Conservation (phyloP, 2,888 invertebrate species). For the Prostheceraeus crozeri region DNA sequence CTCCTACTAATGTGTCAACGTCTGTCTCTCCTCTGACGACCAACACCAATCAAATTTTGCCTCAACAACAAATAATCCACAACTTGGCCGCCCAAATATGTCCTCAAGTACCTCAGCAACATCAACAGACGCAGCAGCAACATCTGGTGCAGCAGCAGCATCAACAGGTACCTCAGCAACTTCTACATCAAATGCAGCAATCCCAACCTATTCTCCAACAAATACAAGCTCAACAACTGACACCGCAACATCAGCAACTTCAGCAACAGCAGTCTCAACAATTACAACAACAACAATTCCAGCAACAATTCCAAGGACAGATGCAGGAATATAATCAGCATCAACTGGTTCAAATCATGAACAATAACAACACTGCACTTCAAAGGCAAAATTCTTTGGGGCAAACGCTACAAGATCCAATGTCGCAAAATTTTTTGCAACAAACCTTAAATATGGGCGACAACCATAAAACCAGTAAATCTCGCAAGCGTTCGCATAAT, state of each 20-base stretch:
- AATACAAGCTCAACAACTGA: conserved; percentile 35
- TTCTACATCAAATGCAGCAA: conserved; percentile 2
- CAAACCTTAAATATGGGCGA: too few species aligned
- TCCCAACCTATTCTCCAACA: background rate
- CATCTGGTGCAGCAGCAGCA: too few species aligned
- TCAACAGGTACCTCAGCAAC: background rate
- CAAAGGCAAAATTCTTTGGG: background rate
- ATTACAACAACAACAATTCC: conserved; percentile 45
- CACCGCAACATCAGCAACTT: conserved; percentile 27
- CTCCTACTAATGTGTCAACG: too few species aligned
- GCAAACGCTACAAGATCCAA: background rate
- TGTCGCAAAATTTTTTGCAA: background rate
- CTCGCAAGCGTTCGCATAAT: too few species aligned
- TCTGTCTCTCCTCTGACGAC: too few species aligned
- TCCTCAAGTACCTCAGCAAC: too few species aligned
- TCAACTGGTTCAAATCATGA: too few species aligned
- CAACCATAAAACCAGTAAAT: too few species aligned
- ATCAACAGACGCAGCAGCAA: too few species aligned
- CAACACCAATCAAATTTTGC: too few species aligned
- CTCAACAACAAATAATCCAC: too few species aligned
- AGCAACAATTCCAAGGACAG: conserved; percentile 38
- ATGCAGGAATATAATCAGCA: conserved; percentile 39
- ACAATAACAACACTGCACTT: conserved; percentile 26
- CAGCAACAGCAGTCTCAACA: conserved; percentile 44
- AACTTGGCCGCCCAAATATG: too few species aligned